These are phyloP conservation scores for Myotis myotis DNA, from an alignment of 2,797 vertebrate genomes.

Conservation along the genomic window DNA sequence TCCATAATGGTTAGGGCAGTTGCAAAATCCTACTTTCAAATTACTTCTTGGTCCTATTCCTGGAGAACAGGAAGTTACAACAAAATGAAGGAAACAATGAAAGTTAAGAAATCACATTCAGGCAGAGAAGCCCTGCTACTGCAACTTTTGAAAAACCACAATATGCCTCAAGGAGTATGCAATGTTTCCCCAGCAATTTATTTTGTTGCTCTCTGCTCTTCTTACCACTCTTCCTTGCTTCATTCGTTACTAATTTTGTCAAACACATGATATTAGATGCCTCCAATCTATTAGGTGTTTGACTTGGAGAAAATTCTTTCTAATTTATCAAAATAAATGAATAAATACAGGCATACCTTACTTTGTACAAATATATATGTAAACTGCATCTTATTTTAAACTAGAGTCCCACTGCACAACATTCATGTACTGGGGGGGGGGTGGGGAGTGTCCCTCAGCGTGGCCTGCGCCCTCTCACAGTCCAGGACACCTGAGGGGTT, in stretches of 20 bases:
- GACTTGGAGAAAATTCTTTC: background rate
- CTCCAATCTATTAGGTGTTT: background rate
- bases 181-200: background rate
- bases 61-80: background rate
- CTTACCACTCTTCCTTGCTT: background rate
- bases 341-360: background rate
- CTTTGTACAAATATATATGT: background rate
- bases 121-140: background rate
- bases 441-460: too few relatives aligned
- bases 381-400: background rate
- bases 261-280: background rate
- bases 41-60: background rate
- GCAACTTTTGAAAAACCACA: background rate
- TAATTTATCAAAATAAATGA: background rate
- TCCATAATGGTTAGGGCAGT: background rate
- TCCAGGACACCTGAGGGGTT: too few relatives aligned
- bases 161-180: background rate
- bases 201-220: background rate
- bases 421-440: too few relatives aligned
- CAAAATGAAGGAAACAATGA: background rate
- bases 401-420: too few relatives aligned
- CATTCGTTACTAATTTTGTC: background rate
- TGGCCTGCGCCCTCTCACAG: too few relatives aligned
- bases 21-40: background rate
- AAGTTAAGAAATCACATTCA: background rate